A percentile compares a stretch with the other conserved stretches of the same genome.
Evolutionary conservation across 1,140 invertebrate genomes (phyloP).

Genomic region (Drosophila baimaii): DNA sequence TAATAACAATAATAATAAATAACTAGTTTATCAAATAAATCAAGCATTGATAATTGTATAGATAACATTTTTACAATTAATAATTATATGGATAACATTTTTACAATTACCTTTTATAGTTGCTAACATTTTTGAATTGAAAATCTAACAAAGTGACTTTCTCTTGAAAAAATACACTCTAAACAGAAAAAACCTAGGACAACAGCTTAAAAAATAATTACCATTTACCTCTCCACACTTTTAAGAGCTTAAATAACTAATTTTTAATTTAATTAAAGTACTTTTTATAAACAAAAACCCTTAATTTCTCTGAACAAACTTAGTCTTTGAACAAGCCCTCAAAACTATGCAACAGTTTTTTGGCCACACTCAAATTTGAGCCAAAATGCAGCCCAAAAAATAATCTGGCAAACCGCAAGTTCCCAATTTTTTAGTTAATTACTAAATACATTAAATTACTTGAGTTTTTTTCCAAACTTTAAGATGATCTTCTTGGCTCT

Average conservation of each 20-base stretch:
- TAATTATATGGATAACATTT: too few species aligned
- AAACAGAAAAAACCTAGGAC: neutral
- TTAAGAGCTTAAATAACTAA: neutral
- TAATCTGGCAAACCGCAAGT: neutral
- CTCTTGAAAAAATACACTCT: neutral
- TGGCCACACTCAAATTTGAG: neutral
- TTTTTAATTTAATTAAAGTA: rapidly evolving
- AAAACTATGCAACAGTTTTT: slow-evolving; percentile 47
- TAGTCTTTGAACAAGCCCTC: slow-evolving; percentile 10
- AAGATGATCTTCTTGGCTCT: neutral
- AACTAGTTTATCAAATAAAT: too few species aligned
- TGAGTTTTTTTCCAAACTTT: neutral
- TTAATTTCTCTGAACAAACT: neutral
- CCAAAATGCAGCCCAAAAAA: neutral
- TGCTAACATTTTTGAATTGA: too few species aligned
- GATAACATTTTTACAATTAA: too few species aligned
- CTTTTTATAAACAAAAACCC: neutral
- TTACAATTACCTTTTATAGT: too few species aligned
- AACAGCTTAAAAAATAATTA: neutral
- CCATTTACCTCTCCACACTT: rapidly evolving
- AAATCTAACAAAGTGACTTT: neutral
- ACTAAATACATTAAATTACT: neutral
- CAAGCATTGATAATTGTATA: too few species aligned
- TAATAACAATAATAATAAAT: too few species aligned
- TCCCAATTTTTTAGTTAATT: neutral